Conservation (phyloP, 1,140 invertebrate genomes). For the Drosophila parvula region DNA sequence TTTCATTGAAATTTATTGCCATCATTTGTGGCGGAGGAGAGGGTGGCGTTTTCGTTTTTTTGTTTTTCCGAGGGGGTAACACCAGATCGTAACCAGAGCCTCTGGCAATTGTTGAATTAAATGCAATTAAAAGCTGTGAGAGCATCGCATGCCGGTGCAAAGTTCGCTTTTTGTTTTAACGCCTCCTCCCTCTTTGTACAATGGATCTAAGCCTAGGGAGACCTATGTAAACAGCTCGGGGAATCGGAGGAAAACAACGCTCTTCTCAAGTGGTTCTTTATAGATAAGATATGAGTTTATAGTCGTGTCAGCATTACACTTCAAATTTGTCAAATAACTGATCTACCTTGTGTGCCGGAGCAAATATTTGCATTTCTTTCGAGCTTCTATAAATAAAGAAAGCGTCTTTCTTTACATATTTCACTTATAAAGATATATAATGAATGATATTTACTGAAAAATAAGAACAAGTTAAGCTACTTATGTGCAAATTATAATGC, state of each 20-base stretch:
- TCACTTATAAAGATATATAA: too few species aligned
- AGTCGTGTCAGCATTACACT: constrained; percentile 22
- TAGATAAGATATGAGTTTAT: constrained; percentile 25
- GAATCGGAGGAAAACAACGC: not conserved
- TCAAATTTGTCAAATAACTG: not conserved
- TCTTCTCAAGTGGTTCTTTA: not conserved
- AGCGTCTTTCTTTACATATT: not conserved
- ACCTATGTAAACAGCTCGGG: not conserved
- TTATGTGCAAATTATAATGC: not conserved
- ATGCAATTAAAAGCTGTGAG: constrained; percentile 64
- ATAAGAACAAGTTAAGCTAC: too few species aligned
- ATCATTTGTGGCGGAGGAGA: constrained; percentile 29
- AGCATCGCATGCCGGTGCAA: constrained; percentile 41
- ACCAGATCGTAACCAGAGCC: constrained; percentile 33
- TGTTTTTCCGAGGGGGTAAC: too few species aligned
- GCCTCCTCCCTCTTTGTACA: not conserved
- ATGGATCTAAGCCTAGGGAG: not conserved
- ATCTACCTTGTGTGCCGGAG: not conserved
- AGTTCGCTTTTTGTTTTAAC: constrained; percentile 42
- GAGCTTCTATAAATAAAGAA: not conserved
- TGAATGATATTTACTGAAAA: too few species aligned
- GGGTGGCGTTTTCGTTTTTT: too few species aligned
- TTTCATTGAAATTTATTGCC: constrained; percentile 74
- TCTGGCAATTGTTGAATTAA: constrained; percentile 52
- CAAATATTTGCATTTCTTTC: not conserved